phyloP scores from a whole-genome alignment of 2,888 invertebrate genomes.

The Oeneis ivallda region DNA sequence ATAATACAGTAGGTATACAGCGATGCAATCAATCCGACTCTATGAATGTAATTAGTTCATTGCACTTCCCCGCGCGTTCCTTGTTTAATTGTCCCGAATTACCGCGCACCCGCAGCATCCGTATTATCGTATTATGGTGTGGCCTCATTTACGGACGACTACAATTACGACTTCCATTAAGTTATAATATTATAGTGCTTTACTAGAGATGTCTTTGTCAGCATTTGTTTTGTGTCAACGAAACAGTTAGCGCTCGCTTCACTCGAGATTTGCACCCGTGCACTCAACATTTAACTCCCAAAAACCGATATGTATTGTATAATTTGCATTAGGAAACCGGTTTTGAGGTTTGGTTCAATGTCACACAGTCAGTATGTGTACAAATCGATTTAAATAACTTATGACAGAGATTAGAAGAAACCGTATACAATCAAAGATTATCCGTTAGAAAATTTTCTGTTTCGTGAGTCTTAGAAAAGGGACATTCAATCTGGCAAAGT shows the following conservation, averaged over 20 bases:
- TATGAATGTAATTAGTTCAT: constrained; percentile 53
- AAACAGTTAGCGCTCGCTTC: background rate
- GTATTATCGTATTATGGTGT: constrained; percentile 31
- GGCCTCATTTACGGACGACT: constrained; percentile 20
- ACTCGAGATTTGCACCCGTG: background rate
- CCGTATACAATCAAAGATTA: too few relatives aligned
- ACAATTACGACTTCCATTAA: constrained; percentile 10
- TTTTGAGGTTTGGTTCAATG: too few relatives aligned
- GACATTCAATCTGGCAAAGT: too few relatives aligned
- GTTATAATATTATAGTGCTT: background rate
- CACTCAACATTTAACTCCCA: too few relatives aligned
- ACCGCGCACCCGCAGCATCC: constrained; percentile 41
- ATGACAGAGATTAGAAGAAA: too few relatives aligned
- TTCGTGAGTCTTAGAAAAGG: too few relatives aligned
- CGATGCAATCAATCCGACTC: background rate
- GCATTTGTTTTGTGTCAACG: background rate
- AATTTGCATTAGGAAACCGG: too few relatives aligned
- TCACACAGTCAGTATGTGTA: too few relatives aligned
- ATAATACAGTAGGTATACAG: too few relatives aligned
- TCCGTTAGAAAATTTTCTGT: too few relatives aligned
- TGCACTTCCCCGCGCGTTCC: constrained; percentile 65
- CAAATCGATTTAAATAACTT: too few relatives aligned
- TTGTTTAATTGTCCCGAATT: constrained; percentile 74
- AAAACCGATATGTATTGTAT: too few relatives aligned
- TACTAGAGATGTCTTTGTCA: background rate